Evolutionary conservation across 2,888 invertebrate genomes (phyloP).

Genomic region (Scaeva pyrastri): DNA sequence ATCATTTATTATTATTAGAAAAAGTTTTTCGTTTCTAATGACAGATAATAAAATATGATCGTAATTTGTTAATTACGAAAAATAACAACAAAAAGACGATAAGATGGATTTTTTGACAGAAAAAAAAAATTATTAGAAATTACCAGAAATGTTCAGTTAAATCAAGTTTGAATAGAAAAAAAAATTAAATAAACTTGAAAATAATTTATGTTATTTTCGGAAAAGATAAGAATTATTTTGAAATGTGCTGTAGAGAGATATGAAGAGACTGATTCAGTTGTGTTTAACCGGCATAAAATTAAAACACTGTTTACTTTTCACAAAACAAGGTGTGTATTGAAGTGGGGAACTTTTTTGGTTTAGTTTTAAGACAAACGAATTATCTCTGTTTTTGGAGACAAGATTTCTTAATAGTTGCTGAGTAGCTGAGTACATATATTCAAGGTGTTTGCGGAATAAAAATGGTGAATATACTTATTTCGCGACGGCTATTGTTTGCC

Average conservation of each 20-base stretch:
- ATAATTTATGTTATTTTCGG: not conserved
- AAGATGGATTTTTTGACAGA: constrained; percentile 4
- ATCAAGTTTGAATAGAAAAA: not conserved
- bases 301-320: not conserved
- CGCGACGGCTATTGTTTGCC: not conserved
- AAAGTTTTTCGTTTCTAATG: not conserved
- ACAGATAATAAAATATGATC: not conserved
- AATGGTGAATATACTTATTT: not conserved
- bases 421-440: not conserved
- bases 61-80: not conserved
- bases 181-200: constrained; percentile 9
- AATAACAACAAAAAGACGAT: not conserved
- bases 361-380: too few species aligned
- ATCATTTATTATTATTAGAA: not conserved
- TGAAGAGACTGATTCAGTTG: not conserved
- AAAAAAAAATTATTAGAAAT: not conserved
- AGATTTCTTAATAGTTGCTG: not conserved
- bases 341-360: not conserved
- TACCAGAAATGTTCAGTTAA: constrained; percentile 7
- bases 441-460: not conserved
- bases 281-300: not conserved
- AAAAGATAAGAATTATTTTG: constrained; percentile 16
- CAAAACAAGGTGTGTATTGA: not conserved
- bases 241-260: not conserved
- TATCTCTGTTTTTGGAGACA: not conserved